Evolutionary conservation across 2,113 vertebrate species (phyloP).

Genomic region (Furnarius figulus): DNA sequence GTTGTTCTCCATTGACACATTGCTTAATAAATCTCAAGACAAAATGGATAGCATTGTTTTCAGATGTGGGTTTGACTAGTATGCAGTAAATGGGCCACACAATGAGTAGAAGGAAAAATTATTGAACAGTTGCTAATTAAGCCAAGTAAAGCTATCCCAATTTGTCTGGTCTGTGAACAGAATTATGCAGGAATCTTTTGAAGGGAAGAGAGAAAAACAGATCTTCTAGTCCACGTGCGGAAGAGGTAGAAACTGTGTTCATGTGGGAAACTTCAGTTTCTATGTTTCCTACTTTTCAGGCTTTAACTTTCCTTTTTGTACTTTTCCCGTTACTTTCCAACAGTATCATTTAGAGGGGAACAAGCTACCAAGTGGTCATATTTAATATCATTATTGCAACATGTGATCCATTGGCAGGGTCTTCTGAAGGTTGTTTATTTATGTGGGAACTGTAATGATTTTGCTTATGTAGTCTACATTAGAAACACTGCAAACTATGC

Average conservation of each 20-base stretch:
- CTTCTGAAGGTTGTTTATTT: background rate
- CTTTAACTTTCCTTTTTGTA: background rate
- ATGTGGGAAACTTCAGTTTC: background rate
- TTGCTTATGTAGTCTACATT: background rate
- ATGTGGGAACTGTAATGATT: background rate
- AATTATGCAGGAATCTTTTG: background rate
- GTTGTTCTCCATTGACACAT: background rate
- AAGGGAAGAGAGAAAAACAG: background rate
- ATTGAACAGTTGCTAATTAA: background rate
- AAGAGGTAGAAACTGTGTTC: background rate
- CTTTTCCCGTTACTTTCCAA: background rate
- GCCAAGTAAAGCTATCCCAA: background rate
- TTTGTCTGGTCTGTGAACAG: background rate
- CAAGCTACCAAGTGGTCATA: background rate
- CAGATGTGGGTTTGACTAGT: constrained; percentile 31
- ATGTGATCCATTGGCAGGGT: background rate
- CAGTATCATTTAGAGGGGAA: background rate
- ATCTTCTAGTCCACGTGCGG: background rate
- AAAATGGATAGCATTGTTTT: constrained; percentile 18
- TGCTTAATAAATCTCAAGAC: background rate
- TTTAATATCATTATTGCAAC: background rate
- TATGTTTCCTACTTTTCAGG: rapidly evolving
- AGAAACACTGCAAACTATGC: background rate
- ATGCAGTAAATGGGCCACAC: constrained; percentile 12
- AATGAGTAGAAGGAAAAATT: constrained; percentile 23